Evolutionary conservation across 2,888 invertebrate genomes (phyloP), one percentile per base, ranked within the genome.

Genomic region (Biston betularia): DNA sequence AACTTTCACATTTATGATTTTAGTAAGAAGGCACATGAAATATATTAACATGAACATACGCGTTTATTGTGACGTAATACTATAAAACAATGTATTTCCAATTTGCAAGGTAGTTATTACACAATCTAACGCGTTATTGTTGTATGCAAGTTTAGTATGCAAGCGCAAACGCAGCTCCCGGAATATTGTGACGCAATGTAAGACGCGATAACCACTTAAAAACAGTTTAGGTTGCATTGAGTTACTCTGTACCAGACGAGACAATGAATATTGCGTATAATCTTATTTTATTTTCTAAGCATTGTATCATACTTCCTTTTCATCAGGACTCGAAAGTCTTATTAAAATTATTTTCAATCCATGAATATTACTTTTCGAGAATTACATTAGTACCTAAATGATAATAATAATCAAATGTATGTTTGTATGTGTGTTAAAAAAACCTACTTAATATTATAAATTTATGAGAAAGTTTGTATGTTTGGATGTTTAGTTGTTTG

Each of bases 111-210:
- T 50, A 33, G 6, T 14, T 50, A 10, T 63, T 44, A 40, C 63
- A 35, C 15, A 61, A 61, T 24, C 44, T 54, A 15, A 53, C 45
- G 24, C 35, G 42, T 45, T 34, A 42, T 52, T 61, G 42, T 61
- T 52, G 44, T 61, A 54, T 49, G 62, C 42, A 62, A 46, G 42
- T 38, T 42, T 35, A n/a, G 46, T 57, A 48, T 15, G 48, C 48
- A 57, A 15, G 38, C 35, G 24, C 42, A 15, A 38, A 14, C 35
- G n/a, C 42, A 35, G 38, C 10, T 65, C 49, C 65, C 59, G 65
- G 65, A 59, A 64, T 53, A 57, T 52, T 15, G 38, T 63, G 63
- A 40, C 49, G 63, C 46, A 65, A 64, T 40, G 12, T 12, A 48
- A 48, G 8, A 38, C 40, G 50, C 12, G 11, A 33, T 38, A 6